phyloP scores from a whole-genome alignment of 2,113 vertebrate species.

The Amphiprion ocellaris region DNA sequence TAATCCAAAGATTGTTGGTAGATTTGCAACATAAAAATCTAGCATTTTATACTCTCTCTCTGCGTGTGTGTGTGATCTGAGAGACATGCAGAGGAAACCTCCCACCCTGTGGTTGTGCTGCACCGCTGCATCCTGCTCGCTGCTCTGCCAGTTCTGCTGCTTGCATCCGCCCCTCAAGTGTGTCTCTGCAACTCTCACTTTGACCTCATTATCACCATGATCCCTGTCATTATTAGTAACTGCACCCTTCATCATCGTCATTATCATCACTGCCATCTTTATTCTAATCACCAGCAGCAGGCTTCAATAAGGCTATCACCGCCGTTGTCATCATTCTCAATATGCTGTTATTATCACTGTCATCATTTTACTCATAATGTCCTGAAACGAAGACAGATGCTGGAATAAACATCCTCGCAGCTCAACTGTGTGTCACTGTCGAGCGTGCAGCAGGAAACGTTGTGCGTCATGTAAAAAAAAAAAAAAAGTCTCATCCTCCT shows the following conservation, averaged over 20 bases:
- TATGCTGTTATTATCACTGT: constrained; percentile 34
- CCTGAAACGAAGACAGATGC: constrained; percentile 56
- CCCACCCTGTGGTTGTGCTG: constrained; percentile 74
- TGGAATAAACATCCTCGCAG: constrained; percentile 34
- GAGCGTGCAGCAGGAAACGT: constrained; percentile 53
- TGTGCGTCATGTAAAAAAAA: constrained; percentile 7
- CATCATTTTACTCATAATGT: constrained; percentile 21
- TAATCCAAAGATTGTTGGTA: constrained; percentile 26
- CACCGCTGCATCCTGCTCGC: constrained; percentile 70
- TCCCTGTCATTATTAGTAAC: constrained; percentile 46
- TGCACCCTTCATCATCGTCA: constrained; percentile 29
- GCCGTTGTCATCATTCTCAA: constrained; percentile 45
- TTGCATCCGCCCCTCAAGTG: constrained; percentile 55
- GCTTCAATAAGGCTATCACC: constrained; percentile 36
- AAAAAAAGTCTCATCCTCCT: constrained; percentile 31
- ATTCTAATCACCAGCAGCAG: constrained; percentile 35
- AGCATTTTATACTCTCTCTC: background rate
- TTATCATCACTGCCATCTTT: constrained; percentile 34
- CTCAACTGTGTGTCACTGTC: constrained; percentile 30
- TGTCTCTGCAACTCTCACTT: constrained; percentile 49
- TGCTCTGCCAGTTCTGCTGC: constrained; percentile 48
- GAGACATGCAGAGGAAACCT: constrained; percentile 65
- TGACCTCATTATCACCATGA: constrained; percentile 72
- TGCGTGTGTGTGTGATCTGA: constrained; percentile 42
- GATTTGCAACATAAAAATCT: constrained; percentile 21